Percentiles rank a stretch among this genome's conserved stretches.
These are phyloP conservation scores for Harmothoe impar DNA, from an alignment of 2,888 invertebrate species.

Conservation along the genomic window DNA sequence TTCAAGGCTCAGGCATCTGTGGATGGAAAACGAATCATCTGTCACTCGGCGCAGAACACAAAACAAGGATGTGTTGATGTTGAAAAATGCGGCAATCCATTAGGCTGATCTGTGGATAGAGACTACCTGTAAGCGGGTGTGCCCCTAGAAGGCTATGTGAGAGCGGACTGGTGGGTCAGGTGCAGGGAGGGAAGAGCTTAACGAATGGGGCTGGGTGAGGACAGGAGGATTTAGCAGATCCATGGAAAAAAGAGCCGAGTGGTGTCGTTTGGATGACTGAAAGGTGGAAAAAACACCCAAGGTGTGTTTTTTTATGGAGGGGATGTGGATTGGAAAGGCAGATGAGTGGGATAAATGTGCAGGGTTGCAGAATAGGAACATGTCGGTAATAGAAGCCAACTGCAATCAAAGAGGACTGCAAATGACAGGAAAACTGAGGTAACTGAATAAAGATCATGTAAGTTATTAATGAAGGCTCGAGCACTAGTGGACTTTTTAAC, in stretches of 20 bases:
- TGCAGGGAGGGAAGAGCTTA: neutral
- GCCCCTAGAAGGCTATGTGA: neutral
- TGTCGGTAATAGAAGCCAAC: too few relatives aligned
- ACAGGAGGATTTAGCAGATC: neutral
- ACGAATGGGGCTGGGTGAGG: too few relatives aligned
- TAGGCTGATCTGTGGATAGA: neutral
- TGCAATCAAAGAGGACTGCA: too few relatives aligned
- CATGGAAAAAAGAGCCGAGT: neutral
- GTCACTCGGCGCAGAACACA: neutral
- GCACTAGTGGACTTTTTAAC: too few relatives aligned
- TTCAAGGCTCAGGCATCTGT: neutral
- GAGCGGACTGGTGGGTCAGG: neutral
- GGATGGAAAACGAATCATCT: neutral
- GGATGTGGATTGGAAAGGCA: too few relatives aligned
- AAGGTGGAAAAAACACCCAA: neutral
- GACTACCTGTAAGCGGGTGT: neutral
- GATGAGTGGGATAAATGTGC: too few relatives aligned
- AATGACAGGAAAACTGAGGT: too few relatives aligned
- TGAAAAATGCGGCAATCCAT: slow-evolving; percentile 21
- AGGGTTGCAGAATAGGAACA: too few relatives aligned
- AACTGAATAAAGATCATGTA: too few relatives aligned
- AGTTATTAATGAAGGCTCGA: too few relatives aligned
- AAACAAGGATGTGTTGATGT: neutral
- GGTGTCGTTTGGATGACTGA: too few relatives aligned
- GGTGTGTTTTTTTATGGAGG: too few relatives aligned